Evolutionary conservation across 2,888 invertebrate species (phyloP), one percentile per base, ranked within the genome.

Genomic region (Priocnemis perturbator): DNA sequence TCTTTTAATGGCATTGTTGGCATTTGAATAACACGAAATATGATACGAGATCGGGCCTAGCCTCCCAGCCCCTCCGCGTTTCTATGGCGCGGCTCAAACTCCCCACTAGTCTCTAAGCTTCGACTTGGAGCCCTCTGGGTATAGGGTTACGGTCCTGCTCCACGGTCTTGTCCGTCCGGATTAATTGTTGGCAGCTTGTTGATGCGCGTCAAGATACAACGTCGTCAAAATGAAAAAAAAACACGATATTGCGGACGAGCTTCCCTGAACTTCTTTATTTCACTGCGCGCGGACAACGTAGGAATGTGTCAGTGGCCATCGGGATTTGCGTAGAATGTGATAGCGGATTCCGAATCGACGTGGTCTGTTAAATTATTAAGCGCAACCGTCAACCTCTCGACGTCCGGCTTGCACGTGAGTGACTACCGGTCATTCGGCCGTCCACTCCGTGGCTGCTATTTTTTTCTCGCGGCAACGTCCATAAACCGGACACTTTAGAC

Each of bases 11-110:
- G 87, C 81, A 87, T 88, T 88, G 88, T 88, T 88, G 84, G 83
- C 83, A 86, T 88, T 88, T 87, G 88, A 89, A 88, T 88, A 88
- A 89, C 86, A 86, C 85, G 89, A 88, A 89, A 89, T 85, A 86
- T 81, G 88, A 88, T 87, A 87, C 76, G 84, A 88, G 87, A 87
- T 88, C 83, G 81, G 75, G 71, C 73, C 66, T 73, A 64, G 67
- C 67, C 71, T 64, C 53, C 60, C 63, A 47, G 57, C 60, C 61
- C 59, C 65, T 60, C 66, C 64, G 60, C 75, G 60, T 60, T 59
- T 61, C 62, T 67, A 37, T 37, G 37, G 37, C 7, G 11, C 11
- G 37, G 37, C 7, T 7, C 37, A 37, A 9, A 3, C 11, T 37
- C 37, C 37, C 37, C 60, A 62, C 59, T 68, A 21, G 68, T 75